These are phyloP conservation scores for Pelecanus crispus DNA, from an alignment of 2,113 vertebrate species.

Conservation along the genomic window DNA sequence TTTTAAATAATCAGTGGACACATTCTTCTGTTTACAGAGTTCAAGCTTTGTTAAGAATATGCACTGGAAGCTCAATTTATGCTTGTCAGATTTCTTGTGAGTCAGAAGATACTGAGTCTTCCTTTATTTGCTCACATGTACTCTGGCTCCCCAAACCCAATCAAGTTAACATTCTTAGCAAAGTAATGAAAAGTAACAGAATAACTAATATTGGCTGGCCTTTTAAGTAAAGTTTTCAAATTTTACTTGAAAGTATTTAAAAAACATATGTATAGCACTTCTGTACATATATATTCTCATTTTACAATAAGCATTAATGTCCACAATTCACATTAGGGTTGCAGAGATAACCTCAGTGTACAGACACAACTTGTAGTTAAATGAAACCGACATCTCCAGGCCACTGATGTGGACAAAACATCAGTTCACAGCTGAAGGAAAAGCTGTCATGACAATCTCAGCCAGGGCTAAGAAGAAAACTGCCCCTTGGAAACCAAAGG, in stretches of 20 bases:
- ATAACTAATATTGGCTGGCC: neutral
- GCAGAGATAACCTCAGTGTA: neutral
- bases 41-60: neutral
- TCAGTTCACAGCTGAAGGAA: neutral
- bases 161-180: neutral
- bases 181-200: neutral
- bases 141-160: neutral
- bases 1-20: neutral
- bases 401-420: neutral
- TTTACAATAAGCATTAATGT: neutral
- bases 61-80: neutral
- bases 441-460: neutral
- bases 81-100: neutral
- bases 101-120: neutral
- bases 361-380: neutral
- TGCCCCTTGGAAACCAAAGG: neutral
- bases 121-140: neutral
- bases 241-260: neutral
- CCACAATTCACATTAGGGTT: rapidly evolving
- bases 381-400: neutral
- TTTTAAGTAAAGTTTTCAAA: neutral
- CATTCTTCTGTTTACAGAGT: neutral
- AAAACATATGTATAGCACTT: neutral
- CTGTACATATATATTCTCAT: neutral
- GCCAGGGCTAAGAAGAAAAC: neutral